Evolutionary conservation across 2,113 vertebrate species (phyloP), one percentile per base, ranked within the genome.

Genomic region (Apteryx owenii): DNA sequence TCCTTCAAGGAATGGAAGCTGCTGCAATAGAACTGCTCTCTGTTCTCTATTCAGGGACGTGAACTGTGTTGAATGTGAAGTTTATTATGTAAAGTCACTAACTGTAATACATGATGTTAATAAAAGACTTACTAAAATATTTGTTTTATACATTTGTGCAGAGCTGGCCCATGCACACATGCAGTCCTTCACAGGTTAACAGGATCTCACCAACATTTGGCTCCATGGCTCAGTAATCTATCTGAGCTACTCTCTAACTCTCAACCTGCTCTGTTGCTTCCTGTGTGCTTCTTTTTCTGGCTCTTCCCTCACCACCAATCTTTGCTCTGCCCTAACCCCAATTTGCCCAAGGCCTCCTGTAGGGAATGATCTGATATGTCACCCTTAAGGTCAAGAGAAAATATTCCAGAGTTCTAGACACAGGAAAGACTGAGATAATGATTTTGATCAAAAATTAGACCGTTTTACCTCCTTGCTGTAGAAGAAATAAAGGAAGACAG

Each of bases 11-110:
- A 96, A 90, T 85, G 64, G 85, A 93, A 81, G 51, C 71, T 92
- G 72, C 87, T 95, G 81, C 91, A 66, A 83, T 75, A 88, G 76
- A 93, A 81, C 54, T 85, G 68, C 62, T 91, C 58, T 96, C 70
- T 89, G 42, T 89, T 50, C 36, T 86, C 40, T 88, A 1, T 94
- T 93, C 88, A 95, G 84, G 95, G 93, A 89, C 90, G 72, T 90
- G 60, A 97, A 92, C 60, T 92, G 69, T 7, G 3, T 89, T 86
- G 69, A 96, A 81, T 95, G 79, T 96, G 94, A 95, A 91, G 84
- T 86, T 75, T 62, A 72, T 91, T 81, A 66, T 91, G 81, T 92
- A 86, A 94, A 89, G 50, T 78, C 80, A 90, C 94, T 94, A 96
- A 95, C 42, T 83, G 58, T 82, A 84, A 65, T 71, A 91, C 23